Conservation (phyloP, 2,113 vertebrate species). For the Malurus cyaneus region DNA sequence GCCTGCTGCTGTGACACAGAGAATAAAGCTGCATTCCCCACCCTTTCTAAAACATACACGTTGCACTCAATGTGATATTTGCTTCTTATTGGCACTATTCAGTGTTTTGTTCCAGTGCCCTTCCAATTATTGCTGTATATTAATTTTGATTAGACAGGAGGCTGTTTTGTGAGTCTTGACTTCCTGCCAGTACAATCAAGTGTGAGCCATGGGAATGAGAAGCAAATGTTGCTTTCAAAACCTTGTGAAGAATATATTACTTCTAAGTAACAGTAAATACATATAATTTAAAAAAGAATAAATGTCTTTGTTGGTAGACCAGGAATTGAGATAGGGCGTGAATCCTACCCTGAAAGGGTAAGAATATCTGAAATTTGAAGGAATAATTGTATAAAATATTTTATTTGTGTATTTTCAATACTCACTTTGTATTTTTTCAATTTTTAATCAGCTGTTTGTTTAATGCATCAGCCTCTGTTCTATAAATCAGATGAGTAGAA, state of each 20-base stretch:
- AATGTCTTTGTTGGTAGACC: not conserved
- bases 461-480: not conserved
- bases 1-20: not conserved
- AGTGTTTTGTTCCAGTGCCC: constrained; percentile 52
- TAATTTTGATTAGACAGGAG: constrained; percentile 78
- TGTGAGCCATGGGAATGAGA: constrained; percentile 65
- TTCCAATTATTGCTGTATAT: constrained; percentile 74
- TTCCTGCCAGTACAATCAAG: constrained; percentile 73
- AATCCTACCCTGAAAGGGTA: not conserved
- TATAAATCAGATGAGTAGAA: not conserved
- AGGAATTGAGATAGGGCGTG: not conserved
- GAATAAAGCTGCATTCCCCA: constrained; percentile 1
- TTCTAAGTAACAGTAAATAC: constrained; percentile 40
- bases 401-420: not conserved
- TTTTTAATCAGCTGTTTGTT: not conserved
- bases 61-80: constrained; percentile 43
- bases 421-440: not conserved
- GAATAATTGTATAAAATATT: not conserved
- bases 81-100: constrained; percentile 51
- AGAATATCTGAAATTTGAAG: not conserved
- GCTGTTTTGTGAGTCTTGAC: constrained; percentile 71
- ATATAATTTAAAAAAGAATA: constrained; percentile 10
- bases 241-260: constrained; percentile 44
- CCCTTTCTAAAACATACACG: not conserved
- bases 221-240: constrained; percentile 72